A percentile compares a stretch with the other conserved stretches of the same genome.
Evolutionary conservation across 2,797 vertebrate genomes (phyloP).

Genomic region (Sebastes minor): DNA sequence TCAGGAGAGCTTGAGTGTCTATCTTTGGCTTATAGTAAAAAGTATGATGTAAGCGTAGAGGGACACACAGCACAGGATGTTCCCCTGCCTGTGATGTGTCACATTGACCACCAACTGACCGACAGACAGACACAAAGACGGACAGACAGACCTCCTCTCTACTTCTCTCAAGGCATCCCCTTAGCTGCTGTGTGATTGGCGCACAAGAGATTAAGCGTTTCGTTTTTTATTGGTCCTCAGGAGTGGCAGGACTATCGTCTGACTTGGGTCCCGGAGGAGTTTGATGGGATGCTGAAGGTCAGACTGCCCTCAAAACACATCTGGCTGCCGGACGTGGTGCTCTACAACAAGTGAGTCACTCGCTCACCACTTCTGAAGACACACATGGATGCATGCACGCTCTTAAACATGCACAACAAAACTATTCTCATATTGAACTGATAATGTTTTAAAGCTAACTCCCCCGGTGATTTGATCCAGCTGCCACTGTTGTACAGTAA

Average conservation of each 20-base stretch:
- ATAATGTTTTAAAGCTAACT: not conserved
- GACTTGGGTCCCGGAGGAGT: slow-evolving; percentile 94
- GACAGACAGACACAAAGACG: not conserved
- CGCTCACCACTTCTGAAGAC: not conserved
- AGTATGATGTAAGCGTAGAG: slow-evolving; percentile 12
- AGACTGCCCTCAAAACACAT: slow-evolving; percentile 97
- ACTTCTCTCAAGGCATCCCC: not conserved
- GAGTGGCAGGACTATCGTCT: slow-evolving; percentile 98
- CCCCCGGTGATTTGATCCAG: not conserved
- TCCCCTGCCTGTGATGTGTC: slow-evolving; percentile 20
- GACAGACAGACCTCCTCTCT: not conserved
- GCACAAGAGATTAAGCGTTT: slow-evolving; percentile 41
- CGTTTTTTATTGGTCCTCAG: slow-evolving; percentile 74
- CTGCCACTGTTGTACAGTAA: not conserved
- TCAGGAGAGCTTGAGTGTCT: not conserved
- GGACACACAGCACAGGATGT: slow-evolving; percentile 29
- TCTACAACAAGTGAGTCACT: slow-evolving; percentile 96
- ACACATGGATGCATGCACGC: not conserved
- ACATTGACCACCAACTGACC: slow-evolving; percentile 13
- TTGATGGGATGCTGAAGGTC: slow-evolving; percentile 97
- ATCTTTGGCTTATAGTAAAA: slow-evolving; percentile 3
- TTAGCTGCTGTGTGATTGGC: slow-evolving; percentile 17
- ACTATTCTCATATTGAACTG: not conserved
- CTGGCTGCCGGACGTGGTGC: slow-evolving; percentile 98
- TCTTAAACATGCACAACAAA: not conserved